Percentiles rank a stretch among this genome's conserved stretches.
Evolutionary conservation across 2,888 invertebrate genomes (phyloP).

Genomic region (Drosophila mettleri): DNA sequence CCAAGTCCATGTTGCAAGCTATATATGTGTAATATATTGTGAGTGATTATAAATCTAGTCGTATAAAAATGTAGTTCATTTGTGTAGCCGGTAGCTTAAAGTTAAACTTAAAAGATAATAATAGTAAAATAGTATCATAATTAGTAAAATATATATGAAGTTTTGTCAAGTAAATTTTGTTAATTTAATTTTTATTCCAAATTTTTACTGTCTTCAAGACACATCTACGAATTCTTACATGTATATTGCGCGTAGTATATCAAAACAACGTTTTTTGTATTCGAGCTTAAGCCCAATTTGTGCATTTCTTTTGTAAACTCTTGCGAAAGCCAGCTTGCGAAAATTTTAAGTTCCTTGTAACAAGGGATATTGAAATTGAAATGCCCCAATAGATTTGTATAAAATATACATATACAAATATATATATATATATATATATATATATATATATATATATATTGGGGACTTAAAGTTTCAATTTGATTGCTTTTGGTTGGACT

Average conservation of each 20-base stretch:
- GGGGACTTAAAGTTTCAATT: slow-evolving; percentile 59
- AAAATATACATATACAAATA: too few species aligned
- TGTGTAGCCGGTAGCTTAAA: slow-evolving; percentile 24
- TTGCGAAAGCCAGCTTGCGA: slow-evolving; percentile 75
- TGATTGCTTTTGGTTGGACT: slow-evolving; percentile 74
- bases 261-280: slow-evolving; percentile 59
- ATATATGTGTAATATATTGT: slow-evolving; percentile 60
- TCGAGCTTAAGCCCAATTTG: slow-evolving; percentile 75
- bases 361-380: too few species aligned
- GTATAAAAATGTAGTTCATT: slow-evolving; percentile 47
- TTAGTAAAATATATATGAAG: not conserved
- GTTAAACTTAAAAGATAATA: slow-evolving; percentile 21
- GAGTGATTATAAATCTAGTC: slow-evolving; percentile 79
- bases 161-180: not conserved
- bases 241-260: slow-evolving; percentile 41
- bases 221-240: slow-evolving; percentile 51
- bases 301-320: slow-evolving; percentile 63
- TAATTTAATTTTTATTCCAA: slow-evolving; percentile 30
- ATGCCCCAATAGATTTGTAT: too few species aligned
- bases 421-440: slow-evolving; percentile 17
- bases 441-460: slow-evolving; percentile 29
- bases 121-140: slow-evolving; percentile 9
- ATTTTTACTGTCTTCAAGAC: slow-evolving; percentile 67
- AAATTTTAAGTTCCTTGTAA: slow-evolving; percentile 52
- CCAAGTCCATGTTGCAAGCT: not conserved